These are phyloP conservation scores for Sinocyclocheilus anophthalmus DNA, from an alignment of 2,113 vertebrate species.

Conservation along the genomic window DNA sequence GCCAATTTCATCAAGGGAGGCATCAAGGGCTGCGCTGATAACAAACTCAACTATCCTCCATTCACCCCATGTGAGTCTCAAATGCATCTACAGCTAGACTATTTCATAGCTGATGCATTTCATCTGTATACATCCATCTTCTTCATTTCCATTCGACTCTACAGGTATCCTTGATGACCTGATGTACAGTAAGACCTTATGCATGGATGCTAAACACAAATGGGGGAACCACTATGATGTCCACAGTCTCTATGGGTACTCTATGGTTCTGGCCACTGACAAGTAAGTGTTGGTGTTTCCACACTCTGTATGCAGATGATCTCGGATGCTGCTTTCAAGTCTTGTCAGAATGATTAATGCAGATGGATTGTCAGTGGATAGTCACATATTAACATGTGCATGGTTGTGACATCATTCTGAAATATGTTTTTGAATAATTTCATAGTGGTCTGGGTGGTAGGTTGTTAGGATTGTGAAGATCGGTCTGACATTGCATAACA, in stretches of 20 bases:
- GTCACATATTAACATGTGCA: neutral
- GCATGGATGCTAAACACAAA: slow-evolving; percentile 88
- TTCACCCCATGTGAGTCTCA: slow-evolving; percentile 87
- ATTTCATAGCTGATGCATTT: no score
- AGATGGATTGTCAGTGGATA: neutral
- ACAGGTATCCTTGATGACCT: slow-evolving; percentile 85
- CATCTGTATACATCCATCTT: neutral
- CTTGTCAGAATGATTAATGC: neutral
- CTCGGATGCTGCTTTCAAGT: neutral
- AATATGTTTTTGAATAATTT: neutral
- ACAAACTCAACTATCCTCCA: slow-evolving; percentile 89
- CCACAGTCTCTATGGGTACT: slow-evolving; percentile 92
- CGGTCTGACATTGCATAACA: no score
- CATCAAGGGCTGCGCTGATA: slow-evolving; percentile 73
- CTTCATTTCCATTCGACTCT: slow-evolving; percentile 15
- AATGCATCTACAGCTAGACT: neutral
- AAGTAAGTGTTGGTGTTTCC: slow-evolving; percentile 73
- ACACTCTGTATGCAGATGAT: neutral
- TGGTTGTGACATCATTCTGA: neutral
- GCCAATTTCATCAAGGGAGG: slow-evolving; percentile 87
- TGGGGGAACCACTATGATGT: slow-evolving; percentile 95
- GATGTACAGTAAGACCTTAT: slow-evolving; percentile 91
- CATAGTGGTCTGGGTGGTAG: neutral
- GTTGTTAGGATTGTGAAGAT: no score
- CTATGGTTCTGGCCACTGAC: slow-evolving; percentile 85